phyloP scores from a whole-genome alignment of 2,113 vertebrate species.

The Oxyruncus cristatus region DNA sequence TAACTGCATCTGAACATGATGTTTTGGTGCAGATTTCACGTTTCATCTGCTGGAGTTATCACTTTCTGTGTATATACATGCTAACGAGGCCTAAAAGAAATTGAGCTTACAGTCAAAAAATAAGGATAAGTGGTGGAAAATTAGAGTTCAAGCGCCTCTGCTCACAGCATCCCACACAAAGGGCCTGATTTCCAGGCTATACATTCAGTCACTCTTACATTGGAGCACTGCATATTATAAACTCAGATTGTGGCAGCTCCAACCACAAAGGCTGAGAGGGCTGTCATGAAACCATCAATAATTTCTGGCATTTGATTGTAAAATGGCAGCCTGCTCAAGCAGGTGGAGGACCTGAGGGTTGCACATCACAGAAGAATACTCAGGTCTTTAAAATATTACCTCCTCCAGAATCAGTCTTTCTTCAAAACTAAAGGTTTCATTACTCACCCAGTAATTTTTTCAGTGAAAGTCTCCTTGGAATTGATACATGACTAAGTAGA shows the following conservation, averaged over 20 bases:
- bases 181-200: neutral
- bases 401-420: neutral
- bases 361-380: neutral
- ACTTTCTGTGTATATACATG: neutral
- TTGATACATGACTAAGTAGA: neutral
- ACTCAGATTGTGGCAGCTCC: neutral
- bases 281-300: neutral
- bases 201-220: neutral
- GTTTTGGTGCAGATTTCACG: neutral
- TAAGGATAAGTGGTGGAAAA: neutral
- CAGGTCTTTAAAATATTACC: neutral
- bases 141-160: neutral
- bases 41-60: neutral
- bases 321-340: neutral
- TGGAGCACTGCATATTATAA: neutral
- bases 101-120: neutral
- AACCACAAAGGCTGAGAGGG: neutral
- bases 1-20: neutral
- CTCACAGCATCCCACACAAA: neutral
- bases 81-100: neutral
- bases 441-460: neutral
- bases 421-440: neutral
- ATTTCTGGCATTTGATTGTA: neutral
- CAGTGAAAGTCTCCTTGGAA: neutral
- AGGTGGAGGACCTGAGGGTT: neutral